Evolutionary conservation across 2,113 vertebrate species (phyloP).

Genomic region (Amazona vittata): DNA sequence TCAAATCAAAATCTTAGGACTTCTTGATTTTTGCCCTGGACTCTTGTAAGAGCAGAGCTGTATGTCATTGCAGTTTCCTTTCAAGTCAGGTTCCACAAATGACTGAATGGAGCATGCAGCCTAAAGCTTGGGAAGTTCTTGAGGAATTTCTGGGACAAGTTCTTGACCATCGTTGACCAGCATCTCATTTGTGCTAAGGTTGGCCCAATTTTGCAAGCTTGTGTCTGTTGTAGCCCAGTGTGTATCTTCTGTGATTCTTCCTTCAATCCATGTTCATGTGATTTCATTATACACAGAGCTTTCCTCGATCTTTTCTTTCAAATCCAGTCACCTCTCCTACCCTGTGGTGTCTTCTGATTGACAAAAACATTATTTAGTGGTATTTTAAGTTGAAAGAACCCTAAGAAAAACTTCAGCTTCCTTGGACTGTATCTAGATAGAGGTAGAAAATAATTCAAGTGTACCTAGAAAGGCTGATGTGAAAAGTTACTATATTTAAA

Average conservation of each 20-base stretch:
- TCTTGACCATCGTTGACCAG: neutral
- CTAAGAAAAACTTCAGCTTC: neutral
- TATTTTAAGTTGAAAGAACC: neutral
- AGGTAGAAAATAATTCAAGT: neutral
- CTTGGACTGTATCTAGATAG: neutral
- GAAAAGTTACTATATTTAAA: neutral
- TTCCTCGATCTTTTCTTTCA: neutral
- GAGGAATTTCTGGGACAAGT: neutral
- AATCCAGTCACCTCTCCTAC: neutral
- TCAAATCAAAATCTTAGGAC: neutral
- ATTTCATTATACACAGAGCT: neutral
- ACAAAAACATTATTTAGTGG: neutral
- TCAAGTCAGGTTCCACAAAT: neutral
- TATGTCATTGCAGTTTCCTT: neutral
- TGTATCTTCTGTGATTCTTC: neutral
- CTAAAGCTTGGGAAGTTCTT: neutral
- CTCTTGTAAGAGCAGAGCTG: neutral
- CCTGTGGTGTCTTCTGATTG: neutral
- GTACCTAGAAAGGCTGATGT: neutral
- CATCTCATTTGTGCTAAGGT: neutral
- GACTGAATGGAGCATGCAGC: neutral
- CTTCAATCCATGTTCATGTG: neutral
- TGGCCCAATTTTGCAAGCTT: neutral
- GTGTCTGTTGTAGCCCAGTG: accelerated
- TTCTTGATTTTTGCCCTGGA: neutral